A percentile compares a stretch with the other conserved stretches of the same genome.
These are phyloP conservation scores for Sthenelais limicola DNA, from an alignment of 2,888 invertebrate genomes.

Conservation along the genomic window DNA sequence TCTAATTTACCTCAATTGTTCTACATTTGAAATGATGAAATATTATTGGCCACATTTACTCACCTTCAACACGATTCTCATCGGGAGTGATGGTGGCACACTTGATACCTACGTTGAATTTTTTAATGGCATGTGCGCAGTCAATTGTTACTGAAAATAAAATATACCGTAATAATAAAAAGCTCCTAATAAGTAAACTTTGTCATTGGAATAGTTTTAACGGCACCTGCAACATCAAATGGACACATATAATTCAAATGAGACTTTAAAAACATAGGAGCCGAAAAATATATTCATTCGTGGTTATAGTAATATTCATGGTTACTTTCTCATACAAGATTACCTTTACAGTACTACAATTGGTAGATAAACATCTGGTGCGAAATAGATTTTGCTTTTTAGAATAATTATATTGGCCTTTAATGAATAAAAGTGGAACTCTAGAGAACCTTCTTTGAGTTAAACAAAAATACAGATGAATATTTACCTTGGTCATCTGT, in stretches of 20 bases:
- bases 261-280: too few species aligned
- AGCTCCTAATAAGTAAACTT: too few species aligned
- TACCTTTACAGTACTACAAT: not conserved
- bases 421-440: not conserved
- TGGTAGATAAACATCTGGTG: not conserved
- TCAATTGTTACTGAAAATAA: conserved; percentile 86
- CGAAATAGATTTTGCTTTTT: not conserved
- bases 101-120: conserved; percentile 98
- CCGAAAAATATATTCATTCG: too few species aligned
- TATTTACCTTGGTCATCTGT: conserved; percentile 85
- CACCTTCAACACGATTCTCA: conserved; percentile 89
- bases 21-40: not conserved
- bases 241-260: too few species aligned
- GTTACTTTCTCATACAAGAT: too few species aligned
- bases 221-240: too few species aligned
- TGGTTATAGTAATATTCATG: too few species aligned
- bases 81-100: conserved; percentile 99
- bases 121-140: conserved; percentile 95
- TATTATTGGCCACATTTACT: conserved; percentile 17
- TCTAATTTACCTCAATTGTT: not conserved
- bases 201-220: too few species aligned
- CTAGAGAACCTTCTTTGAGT: not conserved
- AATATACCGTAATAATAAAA: too few species aligned
- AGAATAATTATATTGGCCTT: not conserved
- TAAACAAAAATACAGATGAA: not conserved